Percentiles rank a stretch among this genome's conserved stretches.
Evolutionary conservation across 2,888 invertebrate species (phyloP).

Genomic region (Didymodactylos carnosus): DNA sequence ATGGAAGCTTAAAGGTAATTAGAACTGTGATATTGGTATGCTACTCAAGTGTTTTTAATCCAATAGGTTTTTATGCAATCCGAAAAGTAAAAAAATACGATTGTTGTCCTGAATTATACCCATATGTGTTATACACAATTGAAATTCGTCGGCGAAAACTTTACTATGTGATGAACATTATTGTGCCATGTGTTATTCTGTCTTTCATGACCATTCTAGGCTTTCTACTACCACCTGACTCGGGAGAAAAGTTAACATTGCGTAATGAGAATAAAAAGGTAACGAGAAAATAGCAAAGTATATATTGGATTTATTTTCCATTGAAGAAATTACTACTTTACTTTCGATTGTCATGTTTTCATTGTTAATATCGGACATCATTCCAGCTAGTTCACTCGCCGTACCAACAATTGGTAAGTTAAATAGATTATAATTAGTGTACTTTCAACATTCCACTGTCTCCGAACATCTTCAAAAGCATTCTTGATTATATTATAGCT

Average conservation of each 20-base stretch:
- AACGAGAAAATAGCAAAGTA: neutral
- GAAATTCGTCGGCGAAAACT: conserved; percentile 3
- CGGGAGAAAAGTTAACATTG: conserved; percentile 8
- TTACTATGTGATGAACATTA: conserved; percentile 3
- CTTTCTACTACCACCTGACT: conserved; percentile 5
- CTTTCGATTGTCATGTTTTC: conserved; percentile 11
- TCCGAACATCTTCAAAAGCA: no score
- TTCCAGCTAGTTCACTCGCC: conserved; percentile 4
- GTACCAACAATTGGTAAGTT: neutral
- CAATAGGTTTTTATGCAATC: neutral
- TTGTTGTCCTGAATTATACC: conserved; percentile 10
- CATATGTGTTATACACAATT: conserved; percentile 4
- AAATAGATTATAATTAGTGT: neutral
- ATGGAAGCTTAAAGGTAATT: conserved; percentile 11
- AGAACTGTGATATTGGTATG: neutral
- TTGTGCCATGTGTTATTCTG: conserved; percentile 9
- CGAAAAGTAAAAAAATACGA: neutral
- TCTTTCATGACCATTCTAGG: conserved; percentile 11
- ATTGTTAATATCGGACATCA: conserved; percentile 4
- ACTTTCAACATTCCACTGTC: neutral
- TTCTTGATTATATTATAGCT: no score
- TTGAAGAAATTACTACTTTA: conserved; percentile 5
- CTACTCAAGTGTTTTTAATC: neutral
- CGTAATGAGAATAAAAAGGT: neutral
- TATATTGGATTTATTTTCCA: neutral